These are phyloP conservation scores for Sialia sialis DNA, from an alignment of 2,113 vertebrate genomes.

Conservation along the genomic window DNA sequence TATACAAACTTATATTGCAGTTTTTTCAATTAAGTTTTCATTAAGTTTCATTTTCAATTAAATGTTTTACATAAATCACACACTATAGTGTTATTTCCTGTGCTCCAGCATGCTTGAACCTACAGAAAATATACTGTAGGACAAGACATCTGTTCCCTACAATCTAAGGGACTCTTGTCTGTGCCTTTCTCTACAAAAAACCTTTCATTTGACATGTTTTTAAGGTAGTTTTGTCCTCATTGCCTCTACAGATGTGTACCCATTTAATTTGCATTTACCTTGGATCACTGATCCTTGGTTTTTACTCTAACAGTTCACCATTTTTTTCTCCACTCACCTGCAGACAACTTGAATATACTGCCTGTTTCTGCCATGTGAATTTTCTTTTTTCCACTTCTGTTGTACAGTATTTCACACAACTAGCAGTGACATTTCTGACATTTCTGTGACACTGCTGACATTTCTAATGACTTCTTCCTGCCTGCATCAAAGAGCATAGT, in stretches of 20 bases:
- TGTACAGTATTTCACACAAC: neutral
- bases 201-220: neutral
- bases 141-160: neutral
- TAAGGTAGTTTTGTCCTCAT: neutral
- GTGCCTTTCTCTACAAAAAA: neutral
- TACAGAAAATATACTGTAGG: neutral
- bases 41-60: no score
- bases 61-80: neutral
- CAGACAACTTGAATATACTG: neutral
- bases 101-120: neutral
- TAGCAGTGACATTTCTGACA: slow-evolving; percentile 11
- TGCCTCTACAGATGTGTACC: neutral
- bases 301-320: neutral
- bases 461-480: slow-evolving; percentile 22
- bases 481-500: neutral
- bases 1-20: neutral
- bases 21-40: neutral
- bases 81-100: neutral
- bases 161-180: neutral
- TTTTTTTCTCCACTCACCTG: neutral
- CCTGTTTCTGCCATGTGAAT: neutral
- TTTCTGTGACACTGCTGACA: slow-evolving; percentile 23
- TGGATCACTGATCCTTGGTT: neutral
- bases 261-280: neutral
- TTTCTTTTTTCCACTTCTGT: neutral